Evolutionary conservation across 2,113 vertebrate species (phyloP).

Genomic region (Rhynchomys soricoides): DNA sequence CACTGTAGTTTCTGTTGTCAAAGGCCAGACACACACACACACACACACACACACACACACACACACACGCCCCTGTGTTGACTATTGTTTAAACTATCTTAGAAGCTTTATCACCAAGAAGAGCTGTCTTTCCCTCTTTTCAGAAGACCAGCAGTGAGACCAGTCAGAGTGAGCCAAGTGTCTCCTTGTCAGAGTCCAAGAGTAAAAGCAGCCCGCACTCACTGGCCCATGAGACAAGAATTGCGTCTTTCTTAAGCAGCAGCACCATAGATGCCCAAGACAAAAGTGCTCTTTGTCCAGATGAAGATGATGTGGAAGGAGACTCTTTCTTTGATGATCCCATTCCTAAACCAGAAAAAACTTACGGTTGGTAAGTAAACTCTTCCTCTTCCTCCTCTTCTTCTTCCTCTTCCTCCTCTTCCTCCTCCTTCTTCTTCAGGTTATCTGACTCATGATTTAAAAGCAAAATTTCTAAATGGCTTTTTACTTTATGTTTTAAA

Average conservation of each 20-base stretch:
- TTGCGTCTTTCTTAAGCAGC: constrained; percentile 74
- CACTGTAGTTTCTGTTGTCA: neutral
- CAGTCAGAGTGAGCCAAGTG: constrained; percentile 81
- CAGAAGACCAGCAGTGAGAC: constrained; percentile 82
- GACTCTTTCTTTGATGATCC: constrained; percentile 98
- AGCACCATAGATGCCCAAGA: constrained; percentile 73
- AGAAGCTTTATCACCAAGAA: neutral
- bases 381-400: neutral
- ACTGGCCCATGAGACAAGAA: constrained; percentile 76
- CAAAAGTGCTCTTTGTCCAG: constrained; percentile 76
- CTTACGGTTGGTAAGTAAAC: constrained; percentile 89
- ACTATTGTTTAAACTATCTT: neutral
- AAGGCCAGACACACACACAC: neutral
- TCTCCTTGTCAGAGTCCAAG: constrained; percentile 81
- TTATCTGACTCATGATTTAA: neutral
- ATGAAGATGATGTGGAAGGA: constrained; percentile 88
- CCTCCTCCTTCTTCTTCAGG: too few relatives aligned
- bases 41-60: neutral
- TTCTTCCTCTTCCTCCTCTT: neutral
- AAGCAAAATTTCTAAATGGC: neutral
- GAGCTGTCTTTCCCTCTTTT: neutral
- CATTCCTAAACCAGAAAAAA: constrained; percentile 92
- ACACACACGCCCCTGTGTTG: fast-evolving
- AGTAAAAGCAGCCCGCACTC: constrained; percentile 82
- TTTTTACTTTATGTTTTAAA: neutral